Base-by-base conservation (phyloP, 2,113 vertebrate species). In the Pseudopodoces humilis region DNA sequence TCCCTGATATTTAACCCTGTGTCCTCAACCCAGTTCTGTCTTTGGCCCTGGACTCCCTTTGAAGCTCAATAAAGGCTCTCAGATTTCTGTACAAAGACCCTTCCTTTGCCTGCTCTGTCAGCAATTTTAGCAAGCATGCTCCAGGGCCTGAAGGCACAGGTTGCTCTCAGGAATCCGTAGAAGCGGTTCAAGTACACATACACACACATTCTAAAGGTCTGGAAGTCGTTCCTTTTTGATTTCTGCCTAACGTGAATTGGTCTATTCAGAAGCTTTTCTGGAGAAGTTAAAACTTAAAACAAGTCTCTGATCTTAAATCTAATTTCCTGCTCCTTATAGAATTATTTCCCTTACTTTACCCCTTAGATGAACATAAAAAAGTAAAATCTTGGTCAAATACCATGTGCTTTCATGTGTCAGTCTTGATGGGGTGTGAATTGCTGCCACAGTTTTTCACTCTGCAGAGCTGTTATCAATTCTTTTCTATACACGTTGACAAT, bases 341-440 rank as follows among this genome's bases (percentile, higher is more conserved):
- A 91, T 72, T 86, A 56, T 39, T 81, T 86, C 24, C 22, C 44
- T 4, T 28, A 35, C 9, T 89, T 89, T 50, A 24, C 14, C 10
- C 27, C 10, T 10, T 7, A 64, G 5, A 28, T 39, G 52, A 91
- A 59, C 10, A 67, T 4, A 64, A 4, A 60, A 74, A 80, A 63
- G 10, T 3, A 82, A 79, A 91, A 64, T 52, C 30, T 71, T 82
- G 44, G 23, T 31, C 56, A 84, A 59, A 81, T 67, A 56, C 9
- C 9, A 13, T 27, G 7, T 63, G 3, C 14, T 83, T 71, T 39
- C 3, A 7, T 19, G 27, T 15, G 5, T 59, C 17, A 60, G 0
- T 78, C 72, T 24, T 75, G 19, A 53, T 31, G 60, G 19, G 44
- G 6, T 1, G 6, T 0, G 4, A 33, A 50, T 49, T 15, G 10